Evolutionary conservation across 2,888 invertebrate genomes (phyloP), one percentile per base, ranked within the genome.

Genomic region (Zaprionus lineosus): DNA sequence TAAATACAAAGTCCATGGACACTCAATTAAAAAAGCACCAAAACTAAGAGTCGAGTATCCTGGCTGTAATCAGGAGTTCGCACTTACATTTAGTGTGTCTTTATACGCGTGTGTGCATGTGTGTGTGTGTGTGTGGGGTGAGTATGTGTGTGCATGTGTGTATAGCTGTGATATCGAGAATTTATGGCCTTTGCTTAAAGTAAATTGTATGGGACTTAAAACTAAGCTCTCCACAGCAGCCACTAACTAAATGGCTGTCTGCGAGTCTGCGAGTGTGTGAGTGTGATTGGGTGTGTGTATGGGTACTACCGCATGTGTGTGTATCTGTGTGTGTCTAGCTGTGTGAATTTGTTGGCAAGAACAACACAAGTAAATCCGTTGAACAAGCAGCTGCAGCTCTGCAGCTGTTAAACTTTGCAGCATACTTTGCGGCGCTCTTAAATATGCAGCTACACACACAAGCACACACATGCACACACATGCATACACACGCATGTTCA

Each of bases 321-420:
- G 6, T 3, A 16, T 52, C 31, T 41, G n/a, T 33, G 24, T 28
- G 16, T 34, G 12, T 15, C 7, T 37, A 21, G 24, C 18, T 24
- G 14, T 21, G 33, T 52, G 55, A 43, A 36, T 33, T 43, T 48
- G 59, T 24, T 60, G 58, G 71, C 39, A 59, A 41, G 58, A 61
- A 61, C 61, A 76, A 76, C 76, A 73, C 51, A 63, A 63, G 63
- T 61, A 74, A 76, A 76, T 74, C 74, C 71, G 40, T 57, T 60
- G 40, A 65, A 59, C 58, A 79, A 64, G 43, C 66, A 46, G 57
- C 51, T 29, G 37, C 59, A 67, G 48, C 40, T 41, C 26, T 46
- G 63, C 76, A 82, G 67, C 75, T 68, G 76, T 74, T 77, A 77
- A 77, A 77, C 75, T 74, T 77, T 78, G 71, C 63, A 78, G 82